Percentiles rank a stretch among this genome's conserved stretches.
Evolutionary conservation across 2,797 vertebrate species (phyloP).

Genomic region (Coranthus polyacanthus): DNA sequence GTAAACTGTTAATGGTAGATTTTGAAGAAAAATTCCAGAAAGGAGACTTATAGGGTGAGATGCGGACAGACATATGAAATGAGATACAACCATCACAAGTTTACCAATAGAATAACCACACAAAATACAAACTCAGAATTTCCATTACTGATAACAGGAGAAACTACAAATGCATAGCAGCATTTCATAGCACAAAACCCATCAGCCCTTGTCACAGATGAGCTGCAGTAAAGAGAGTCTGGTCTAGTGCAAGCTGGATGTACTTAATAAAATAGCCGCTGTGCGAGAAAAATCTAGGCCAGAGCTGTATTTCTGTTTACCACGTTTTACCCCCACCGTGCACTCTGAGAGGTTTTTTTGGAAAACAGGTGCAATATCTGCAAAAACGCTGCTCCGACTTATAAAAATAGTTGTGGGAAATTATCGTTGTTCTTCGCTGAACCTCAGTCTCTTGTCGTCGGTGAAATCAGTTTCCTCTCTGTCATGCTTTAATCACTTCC

Average conservation of each 20-base stretch:
- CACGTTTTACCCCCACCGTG: constrained; percentile 53
- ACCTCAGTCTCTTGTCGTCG: constrained; percentile 34
- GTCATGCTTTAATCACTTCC: constrained; percentile 57
- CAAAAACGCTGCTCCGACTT: constrained; percentile 39
- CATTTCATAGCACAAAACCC: constrained; percentile 52
- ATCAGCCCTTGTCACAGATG: constrained; percentile 61
- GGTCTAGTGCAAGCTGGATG: constrained; percentile 57
- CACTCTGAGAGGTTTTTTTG: constrained; percentile 32
- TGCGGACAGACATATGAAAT: constrained; percentile 17
- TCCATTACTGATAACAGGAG: constrained; percentile 42
- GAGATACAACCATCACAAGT: constrained; percentile 7
- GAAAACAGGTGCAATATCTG: constrained; percentile 49
- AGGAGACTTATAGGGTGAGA: constrained; percentile 16
- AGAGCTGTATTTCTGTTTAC: constrained; percentile 64
- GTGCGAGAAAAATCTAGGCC: constrained; percentile 67
- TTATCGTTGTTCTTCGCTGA: constrained; percentile 29
- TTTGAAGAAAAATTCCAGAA: constrained; percentile 29
- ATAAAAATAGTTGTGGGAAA: constrained; percentile 38
- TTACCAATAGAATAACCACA: constrained; percentile 10
- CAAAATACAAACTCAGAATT: constrained; percentile 24
- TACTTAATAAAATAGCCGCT: constrained; percentile 66
- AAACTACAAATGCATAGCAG: constrained; percentile 27
- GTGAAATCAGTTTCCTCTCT: constrained; percentile 38
- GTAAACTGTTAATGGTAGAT: constrained; percentile 42
- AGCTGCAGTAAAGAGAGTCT: constrained; percentile 63